Conservation (phyloP, 2,888 invertebrate species). For the Hylaea fasciaria region DNA sequence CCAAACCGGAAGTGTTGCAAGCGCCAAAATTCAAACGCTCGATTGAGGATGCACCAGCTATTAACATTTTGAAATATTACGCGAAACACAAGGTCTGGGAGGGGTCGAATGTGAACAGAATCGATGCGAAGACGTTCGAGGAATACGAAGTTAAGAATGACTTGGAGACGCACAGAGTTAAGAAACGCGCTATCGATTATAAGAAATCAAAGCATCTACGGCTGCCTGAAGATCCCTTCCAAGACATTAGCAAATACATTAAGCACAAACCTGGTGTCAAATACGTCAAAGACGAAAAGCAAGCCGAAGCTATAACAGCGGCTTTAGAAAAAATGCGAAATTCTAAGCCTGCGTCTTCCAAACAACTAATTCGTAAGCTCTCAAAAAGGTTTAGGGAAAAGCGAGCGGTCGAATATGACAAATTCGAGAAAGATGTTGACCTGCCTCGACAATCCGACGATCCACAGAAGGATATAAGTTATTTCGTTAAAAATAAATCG, state of each 20-base stretch:
- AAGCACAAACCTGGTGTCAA: conserved; percentile 46
- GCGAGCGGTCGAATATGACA: conserved; percentile 41
- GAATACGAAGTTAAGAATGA: conserved; percentile 55
- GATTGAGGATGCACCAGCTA: conserved; percentile 47
- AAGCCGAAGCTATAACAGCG: conserved; percentile 45
- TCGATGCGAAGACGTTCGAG: conserved; percentile 26
- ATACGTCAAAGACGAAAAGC: conserved; percentile 43
- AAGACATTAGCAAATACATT: conserved; percentile 45
- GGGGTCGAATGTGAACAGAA: conserved; percentile 50
- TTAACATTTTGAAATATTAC: conserved; percentile 63
- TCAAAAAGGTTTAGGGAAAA: conserved; percentile 20
- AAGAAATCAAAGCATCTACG: conserved; percentile 36
- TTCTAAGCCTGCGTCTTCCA: conserved; percentile 13
- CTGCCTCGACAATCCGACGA: conserved; percentile 51
- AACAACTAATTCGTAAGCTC: conserved; percentile 16
- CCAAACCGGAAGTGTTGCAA: conserved; percentile 9
- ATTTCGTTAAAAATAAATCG: conserved; percentile 62
- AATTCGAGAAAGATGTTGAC: conserved; percentile 47
- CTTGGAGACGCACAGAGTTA: conserved; percentile 38
- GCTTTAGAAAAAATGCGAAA: conserved; percentile 42
- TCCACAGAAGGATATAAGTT: conserved; percentile 64
- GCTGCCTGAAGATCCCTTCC: conserved; percentile 49
- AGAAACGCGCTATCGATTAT: conserved; percentile 49
- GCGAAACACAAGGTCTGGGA: conserved; percentile 70
- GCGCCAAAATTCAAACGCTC: conserved; percentile 52